Evolutionary conservation across 1,140 invertebrate species (phyloP), one percentile per base, ranked within the genome.

Genomic region (Teleopsis dalmanni): DNA sequence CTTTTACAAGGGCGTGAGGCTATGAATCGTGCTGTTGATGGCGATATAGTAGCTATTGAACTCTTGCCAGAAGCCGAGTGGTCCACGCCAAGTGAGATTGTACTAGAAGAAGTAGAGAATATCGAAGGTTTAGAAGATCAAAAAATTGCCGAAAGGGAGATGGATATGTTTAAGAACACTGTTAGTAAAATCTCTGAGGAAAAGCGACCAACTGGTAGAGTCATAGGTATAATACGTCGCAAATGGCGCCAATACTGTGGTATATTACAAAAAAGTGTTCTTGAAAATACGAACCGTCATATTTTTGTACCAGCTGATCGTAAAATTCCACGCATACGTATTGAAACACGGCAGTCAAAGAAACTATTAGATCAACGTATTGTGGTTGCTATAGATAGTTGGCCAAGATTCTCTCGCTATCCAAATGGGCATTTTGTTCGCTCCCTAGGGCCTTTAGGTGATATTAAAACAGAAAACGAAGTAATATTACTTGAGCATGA

Each of bases 241-340:
- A 98, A 98, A 67, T 98, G 95, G 94, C 75, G 93, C 25, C 91
- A 93, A 56, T 95, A 94, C 71, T 98, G 95, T 77, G 96, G 96
- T 23, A 94, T 98, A 57, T 72, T 99, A 40, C 81, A 89, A 62
- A 81, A 81, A 18, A 89, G 83, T 68, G 75, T 81, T 10, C 73
- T 92, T 13, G 83, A 85, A 75, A 82, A 80, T 71, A 74, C 78
- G 0, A 74, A 78, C 1, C 77, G 81, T 37, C 91, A 95, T 66
- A 71, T 96, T 3, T 96, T 97, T 73, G 79, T 92, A 9, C 91
- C 92, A 21, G 86, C 91, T 11, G 93, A 97, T 65, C 79, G 83
- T 36, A 84, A 88, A 58, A 88, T 96, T 53, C 92, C 94, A 1
- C 87, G 90, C 68, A 85, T 98, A 31, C 76, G 91, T 41, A 91